Conservation (phyloP, 2,113 vertebrate genomes). For the Shinisaurus crocodilurus region DNA sequence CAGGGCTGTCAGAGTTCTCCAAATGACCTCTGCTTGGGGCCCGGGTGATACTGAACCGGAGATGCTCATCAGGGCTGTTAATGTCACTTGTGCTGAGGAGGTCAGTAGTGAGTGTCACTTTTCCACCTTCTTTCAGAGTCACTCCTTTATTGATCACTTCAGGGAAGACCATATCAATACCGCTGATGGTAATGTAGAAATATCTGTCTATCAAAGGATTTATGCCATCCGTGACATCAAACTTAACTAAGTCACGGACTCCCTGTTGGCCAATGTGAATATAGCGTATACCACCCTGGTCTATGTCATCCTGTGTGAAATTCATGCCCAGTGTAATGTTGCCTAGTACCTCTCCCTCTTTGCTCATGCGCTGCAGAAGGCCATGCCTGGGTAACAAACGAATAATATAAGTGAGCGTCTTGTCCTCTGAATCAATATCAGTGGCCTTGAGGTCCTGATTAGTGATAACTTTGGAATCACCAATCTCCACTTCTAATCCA, state of each 20-base stretch:
- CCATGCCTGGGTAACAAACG: constrained; percentile 63
- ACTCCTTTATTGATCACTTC: constrained; percentile 73
- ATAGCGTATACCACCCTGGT: constrained; percentile 65
- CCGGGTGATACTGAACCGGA: constrained; percentile 63
- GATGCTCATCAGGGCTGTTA: constrained; percentile 67
- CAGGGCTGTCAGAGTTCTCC: constrained; percentile 66
- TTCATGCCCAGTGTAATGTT: constrained; percentile 73
- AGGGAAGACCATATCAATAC: constrained; percentile 63
- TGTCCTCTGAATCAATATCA: constrained; percentile 73
- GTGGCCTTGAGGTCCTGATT: constrained; percentile 70
- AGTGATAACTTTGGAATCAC: constrained; percentile 69
- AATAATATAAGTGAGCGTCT: constrained; percentile 72
- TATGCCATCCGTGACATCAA: constrained; percentile 77
- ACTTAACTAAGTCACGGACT: constrained; percentile 71
- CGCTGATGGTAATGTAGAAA: constrained; percentile 68
- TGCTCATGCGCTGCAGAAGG: constrained; percentile 80
- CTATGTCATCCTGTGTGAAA: constrained; percentile 77
- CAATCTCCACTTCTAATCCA: constrained; percentile 65
- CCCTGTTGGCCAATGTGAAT: constrained; percentile 67
- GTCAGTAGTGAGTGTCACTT: constrained; percentile 66
- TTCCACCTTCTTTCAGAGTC: constrained; percentile 68
- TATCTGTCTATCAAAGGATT: constrained; percentile 68
- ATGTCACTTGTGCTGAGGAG: constrained; percentile 71
- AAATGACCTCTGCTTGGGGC: constrained; percentile 66
- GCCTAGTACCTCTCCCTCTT: constrained; percentile 71